Conservation (phyloP, 1,140 invertebrate species). For the Caenorhabditis brenneri region DNA sequence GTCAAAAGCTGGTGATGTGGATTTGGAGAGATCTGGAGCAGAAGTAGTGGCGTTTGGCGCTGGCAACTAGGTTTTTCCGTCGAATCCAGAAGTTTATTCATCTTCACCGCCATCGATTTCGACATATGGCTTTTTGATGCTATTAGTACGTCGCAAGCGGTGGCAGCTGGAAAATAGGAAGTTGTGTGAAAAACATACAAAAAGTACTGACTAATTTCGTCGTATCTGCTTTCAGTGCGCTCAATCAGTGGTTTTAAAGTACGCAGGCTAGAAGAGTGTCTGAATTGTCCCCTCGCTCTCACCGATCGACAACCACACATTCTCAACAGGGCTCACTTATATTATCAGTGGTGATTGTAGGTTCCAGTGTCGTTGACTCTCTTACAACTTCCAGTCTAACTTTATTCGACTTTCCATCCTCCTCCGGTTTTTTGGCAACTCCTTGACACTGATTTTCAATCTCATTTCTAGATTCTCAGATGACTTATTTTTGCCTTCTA, state of each 20-base stretch:
- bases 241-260: neutral
- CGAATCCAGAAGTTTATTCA: slow-evolving; percentile 19
- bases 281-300: too few relatives aligned
- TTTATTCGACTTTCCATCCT: neutral
- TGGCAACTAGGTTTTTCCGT: neutral
- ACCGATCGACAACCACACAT: too few relatives aligned
- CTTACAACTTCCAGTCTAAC: slow-evolving; percentile 49
- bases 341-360: slow-evolving; percentile 13
- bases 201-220: neutral
- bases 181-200: neutral
- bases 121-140: neutral
- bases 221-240: neutral
- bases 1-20: neutral
- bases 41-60: too few relatives aligned
- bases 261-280: too few relatives aligned
- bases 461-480: neutral
- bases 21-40: neutral
- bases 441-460: neutral
- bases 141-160: neutral
- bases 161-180: neutral
- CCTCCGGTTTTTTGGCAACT: neutral
- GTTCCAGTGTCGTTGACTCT: neutral
- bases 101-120: neutral
- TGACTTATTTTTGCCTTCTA: neutral
- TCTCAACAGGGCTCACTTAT: neutral